Base-by-base conservation (phyloP, 2,888 invertebrate genomes). In the Catocala sponsa region DNA sequence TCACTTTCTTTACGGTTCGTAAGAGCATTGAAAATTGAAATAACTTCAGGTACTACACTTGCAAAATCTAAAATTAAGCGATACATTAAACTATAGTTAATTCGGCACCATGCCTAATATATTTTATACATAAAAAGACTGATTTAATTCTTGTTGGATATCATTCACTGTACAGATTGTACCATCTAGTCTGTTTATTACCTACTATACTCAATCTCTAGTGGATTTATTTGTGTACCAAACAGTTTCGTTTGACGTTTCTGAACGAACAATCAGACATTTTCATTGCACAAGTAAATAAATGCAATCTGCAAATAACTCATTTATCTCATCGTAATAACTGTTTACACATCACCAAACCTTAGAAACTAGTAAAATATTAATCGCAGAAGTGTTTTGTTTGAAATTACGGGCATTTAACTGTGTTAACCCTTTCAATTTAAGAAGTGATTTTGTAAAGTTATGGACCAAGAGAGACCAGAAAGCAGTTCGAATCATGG, bases 381-480 rank as follows among this genome's bases (percentile, higher is more conserved):
- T 55, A 52, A 13, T 13, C 12, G 32, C 12, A 11, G 41, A 55
- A 71, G 61, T 62, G 42, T 61, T 42, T 32, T 47, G 15, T 65
- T 11, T 43, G 48, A 47, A 42, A 57, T n/a, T 51, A 15, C 7
- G 53, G 51, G 41, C 52, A 42, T 58, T 57, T 25, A 55, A 35
- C 55, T 51, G 51, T 56, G 32, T 47, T 46, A 41, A 57, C n/a
- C 57, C 2, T 43, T 68, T 53, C 9, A 66, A 59, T 43, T 57
- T 12, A 9, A 6, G 35, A 25, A 61, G 61, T 64, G 50, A 59
- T 65, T 25, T 68, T 55, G 41, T 43, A 66, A 68, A 81, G 85
- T 76, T 81, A 94, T 93, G 94, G 93, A 94, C 85, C 91, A 88
- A 84, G 91, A 92, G 57, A 88, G 81, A 75, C 85, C 91, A 77